Evolutionary conservation across 2,113 vertebrate species (phyloP), one percentile per base, ranked within the genome.

Genomic region (Anser brachyrhynchus): DNA sequence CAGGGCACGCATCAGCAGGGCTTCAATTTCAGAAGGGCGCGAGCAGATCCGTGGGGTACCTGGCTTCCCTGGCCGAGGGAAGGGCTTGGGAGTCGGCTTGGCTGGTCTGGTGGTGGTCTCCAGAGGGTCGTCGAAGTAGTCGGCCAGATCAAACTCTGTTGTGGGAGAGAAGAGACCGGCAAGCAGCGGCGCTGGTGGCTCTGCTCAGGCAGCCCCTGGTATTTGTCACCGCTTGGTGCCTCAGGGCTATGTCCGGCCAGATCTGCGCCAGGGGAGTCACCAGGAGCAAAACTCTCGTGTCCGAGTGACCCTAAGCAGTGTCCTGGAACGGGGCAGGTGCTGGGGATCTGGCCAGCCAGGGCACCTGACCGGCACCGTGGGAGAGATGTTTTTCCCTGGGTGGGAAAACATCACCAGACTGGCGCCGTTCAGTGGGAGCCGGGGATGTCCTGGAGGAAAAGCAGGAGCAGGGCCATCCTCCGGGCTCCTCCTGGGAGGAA

Each of bases 101-200:
- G 96, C 89, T 62, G 97, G 74, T 55, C 94, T 94, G 77, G 92
- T 97, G 33, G 96, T 97, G 3, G 86, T 89, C 74, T 96, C 92
- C n/a, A 12, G 52, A 19, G 91, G 49, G 5, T 51, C 20, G 57
- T 94, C 96, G 87, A 97, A 96, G 85, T 31, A 95, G 84, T 97
- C 96, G 11, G 59, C 28, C 73, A 96, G 55, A 62, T 96, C 93
- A 0, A 92, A 89, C 19, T n/a, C 95, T 61, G 64, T 41, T 77
- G 89, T 59, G 55, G 57, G 41, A 83, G 66, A 94, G 85, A 91
- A 35, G 11, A 18, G 62, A 29, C 7, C 5, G 37, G 18, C 39
- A 28, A 65, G 62, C 17, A 16, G 8, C 5, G 1, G 26, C 8
- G 39, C 17, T 65, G 62, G 26, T 11, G 11, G 62, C 26, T 29